A percentile compares a stretch with the other conserved stretches of the same genome.
Evolutionary conservation across 92 coral and sea anemone genomes (phyloP).

Genomic region (Phenganax stokvisi): DNA sequence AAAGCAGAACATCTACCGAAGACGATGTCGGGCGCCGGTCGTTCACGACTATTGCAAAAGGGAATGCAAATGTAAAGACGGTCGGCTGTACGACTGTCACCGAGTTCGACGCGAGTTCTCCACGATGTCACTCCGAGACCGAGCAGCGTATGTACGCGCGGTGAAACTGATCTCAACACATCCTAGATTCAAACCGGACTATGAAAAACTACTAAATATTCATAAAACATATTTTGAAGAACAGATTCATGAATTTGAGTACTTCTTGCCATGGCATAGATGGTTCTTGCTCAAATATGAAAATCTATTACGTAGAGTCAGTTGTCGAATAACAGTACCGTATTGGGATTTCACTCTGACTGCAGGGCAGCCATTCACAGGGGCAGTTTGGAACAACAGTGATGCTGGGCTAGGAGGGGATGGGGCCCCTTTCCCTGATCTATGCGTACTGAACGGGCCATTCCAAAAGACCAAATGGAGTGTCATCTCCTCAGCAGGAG

Average conservation of each 20-base stretch:
- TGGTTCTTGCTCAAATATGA: slow-evolving; percentile 26
- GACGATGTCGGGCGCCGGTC: slow-evolving; percentile 16
- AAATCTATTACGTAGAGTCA: slow-evolving; percentile 23
- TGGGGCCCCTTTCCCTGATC: slow-evolving; percentile 30
- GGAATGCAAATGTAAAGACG: slow-evolving; percentile 21
- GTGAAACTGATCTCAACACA: slow-evolving; percentile 18
- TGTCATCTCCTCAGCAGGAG: slow-evolving; percentile 45
- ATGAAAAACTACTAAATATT: slow-evolving; percentile 23
- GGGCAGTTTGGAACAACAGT: slow-evolving; percentile 39
- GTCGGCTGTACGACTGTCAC: slow-evolving; percentile 24
- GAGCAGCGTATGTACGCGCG: slow-evolving; percentile 24
- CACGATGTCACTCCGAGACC: not conserved
- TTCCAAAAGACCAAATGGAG: slow-evolving; percentile 45
- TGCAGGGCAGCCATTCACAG: slow-evolving; percentile 45
- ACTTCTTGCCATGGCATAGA: slow-evolving; percentile 25
- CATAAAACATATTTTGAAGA: not conserved
- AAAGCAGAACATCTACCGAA: not conserved
- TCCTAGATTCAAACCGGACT: not conserved
- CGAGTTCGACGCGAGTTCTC: slow-evolving; percentile 36
- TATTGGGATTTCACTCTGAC: slow-evolving; percentile 58
- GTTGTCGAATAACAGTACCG: slow-evolving; percentile 50
- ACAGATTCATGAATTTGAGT: not conserved
- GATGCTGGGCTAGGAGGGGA: slow-evolving; percentile 44
- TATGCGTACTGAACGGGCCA: slow-evolving; percentile 49
- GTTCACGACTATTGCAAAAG: slow-evolving; percentile 18